A percentile compares a stretch with the other conserved stretches of the same genome.
Evolutionary conservation across 2,113 vertebrate species (phyloP).

Genomic region (Cynopterus brachyotis): DNA sequence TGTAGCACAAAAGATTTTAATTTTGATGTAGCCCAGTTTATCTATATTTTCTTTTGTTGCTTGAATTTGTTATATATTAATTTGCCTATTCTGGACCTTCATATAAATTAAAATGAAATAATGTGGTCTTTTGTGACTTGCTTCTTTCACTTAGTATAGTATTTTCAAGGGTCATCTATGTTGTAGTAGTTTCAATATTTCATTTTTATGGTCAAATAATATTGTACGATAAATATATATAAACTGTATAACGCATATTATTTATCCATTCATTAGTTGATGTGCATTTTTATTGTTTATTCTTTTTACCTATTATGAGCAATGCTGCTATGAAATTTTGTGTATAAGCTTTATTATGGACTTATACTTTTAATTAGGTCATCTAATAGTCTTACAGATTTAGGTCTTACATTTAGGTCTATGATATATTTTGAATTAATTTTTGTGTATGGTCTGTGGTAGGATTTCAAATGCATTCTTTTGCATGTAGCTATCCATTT

Average conservation of each 20-base stretch:
- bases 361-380: background rate
- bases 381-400: background rate
- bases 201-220: background rate
- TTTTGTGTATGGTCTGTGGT: background rate
- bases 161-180: background rate
- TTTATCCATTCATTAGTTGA: background rate
- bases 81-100: background rate
- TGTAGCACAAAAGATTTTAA: background rate
- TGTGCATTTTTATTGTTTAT: background rate
- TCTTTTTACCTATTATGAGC: background rate
- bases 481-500: background rate
- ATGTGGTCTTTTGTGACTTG: background rate
- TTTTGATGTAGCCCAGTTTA: background rate
- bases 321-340: background rate
- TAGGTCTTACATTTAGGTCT: slow-evolving; percentile 8
- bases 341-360: background rate
- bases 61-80: background rate
- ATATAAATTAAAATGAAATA: background rate
- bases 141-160: background rate
- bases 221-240: background rate
- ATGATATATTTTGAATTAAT: background rate
- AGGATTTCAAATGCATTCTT: background rate
- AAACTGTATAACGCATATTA: background rate
- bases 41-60: background rate
- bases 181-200: background rate